Percentiles rank a stretch among this genome's conserved stretches.
These are phyloP conservation scores for Musca domestica DNA, from an alignment of 1,140 invertebrate species.

Conservation along the genomic window DNA sequence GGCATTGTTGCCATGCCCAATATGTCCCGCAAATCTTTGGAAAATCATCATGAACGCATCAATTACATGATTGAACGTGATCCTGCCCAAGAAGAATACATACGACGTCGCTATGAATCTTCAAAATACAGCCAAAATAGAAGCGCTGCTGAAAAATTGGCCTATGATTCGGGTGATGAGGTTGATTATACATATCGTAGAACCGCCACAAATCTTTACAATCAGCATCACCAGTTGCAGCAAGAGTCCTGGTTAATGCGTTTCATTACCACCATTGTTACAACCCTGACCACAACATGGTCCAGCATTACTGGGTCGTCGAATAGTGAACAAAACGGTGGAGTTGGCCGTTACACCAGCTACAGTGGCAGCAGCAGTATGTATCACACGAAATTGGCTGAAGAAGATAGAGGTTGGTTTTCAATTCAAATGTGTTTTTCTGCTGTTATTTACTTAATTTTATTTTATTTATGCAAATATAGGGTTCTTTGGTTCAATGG, in stretches of 20 bases:
- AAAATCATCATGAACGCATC: slow-evolving; percentile 44
- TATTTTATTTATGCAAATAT: slow-evolving; percentile 1
- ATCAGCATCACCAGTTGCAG: background rate
- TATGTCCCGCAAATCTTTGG: slow-evolving; percentile 70
- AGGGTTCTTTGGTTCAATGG: slow-evolving; percentile 32
- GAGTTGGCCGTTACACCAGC: slow-evolving; percentile 27
- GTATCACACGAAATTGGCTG: slow-evolving; percentile 30
- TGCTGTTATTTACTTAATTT: background rate
- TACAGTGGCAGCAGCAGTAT: slow-evolving; percentile 25
- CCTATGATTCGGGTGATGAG: slow-evolving; percentile 50
- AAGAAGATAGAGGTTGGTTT: slow-evolving; percentile 24
- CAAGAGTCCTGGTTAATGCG: slow-evolving; percentile 42
- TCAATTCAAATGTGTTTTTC: background rate
- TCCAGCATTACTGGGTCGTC: slow-evolving; percentile 28
- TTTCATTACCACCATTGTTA: slow-evolving; percentile 37
- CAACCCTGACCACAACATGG: slow-evolving; percentile 37
- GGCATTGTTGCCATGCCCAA: slow-evolving; percentile 77
- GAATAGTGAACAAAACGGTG: slow-evolving; percentile 18
- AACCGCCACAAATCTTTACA: slow-evolving; percentile 7
- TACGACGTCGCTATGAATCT: slow-evolving; percentile 45
- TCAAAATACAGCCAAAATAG: slow-evolving; percentile 24
- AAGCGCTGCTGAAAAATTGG: slow-evolving; percentile 25
- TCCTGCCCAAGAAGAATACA: slow-evolving; percentile 45
- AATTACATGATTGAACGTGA: slow-evolving; percentile 45
- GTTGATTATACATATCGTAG: slow-evolving; percentile 31